Conservation (phyloP, 2,888 invertebrate species). For the Cephonodes hylas region DNA sequence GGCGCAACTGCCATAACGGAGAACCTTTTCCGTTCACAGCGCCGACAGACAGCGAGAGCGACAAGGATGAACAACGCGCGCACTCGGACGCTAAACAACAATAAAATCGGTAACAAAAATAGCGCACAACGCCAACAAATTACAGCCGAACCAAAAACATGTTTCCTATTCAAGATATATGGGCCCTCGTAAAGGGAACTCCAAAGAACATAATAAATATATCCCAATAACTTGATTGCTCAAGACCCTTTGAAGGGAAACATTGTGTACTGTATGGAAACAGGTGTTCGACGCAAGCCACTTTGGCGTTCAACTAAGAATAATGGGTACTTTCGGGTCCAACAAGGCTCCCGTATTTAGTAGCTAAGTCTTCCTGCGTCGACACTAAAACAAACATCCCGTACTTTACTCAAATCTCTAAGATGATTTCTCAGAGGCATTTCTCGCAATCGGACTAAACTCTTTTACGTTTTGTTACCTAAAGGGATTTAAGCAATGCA, state of each 20-base stretch:
- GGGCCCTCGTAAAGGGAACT: slow-evolving; percentile 31
- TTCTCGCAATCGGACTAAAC: slow-evolving; percentile 6
- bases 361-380: neutral
- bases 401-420: neutral
- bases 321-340: neutral
- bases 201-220: slow-evolving; percentile 46
- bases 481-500: slow-evolving; percentile 23
- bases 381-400: neutral
- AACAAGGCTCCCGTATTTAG: neutral
- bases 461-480: slow-evolving; percentile 16
- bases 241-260: slow-evolving; percentile 40
- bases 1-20: slow-evolving; percentile 46
- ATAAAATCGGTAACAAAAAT: slow-evolving; percentile 53
- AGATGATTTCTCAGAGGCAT: slow-evolving; percentile 13
- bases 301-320: slow-evolving; percentile 8
- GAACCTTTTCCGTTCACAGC: slow-evolving; percentile 42
- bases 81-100: slow-evolving; percentile 50
- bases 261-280: slow-evolving; percentile 31
- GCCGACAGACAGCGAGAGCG: slow-evolving; percentile 16
- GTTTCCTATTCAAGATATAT: slow-evolving; percentile 44
- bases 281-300: slow-evolving; percentile 23
- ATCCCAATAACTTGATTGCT: slow-evolving; percentile 52
- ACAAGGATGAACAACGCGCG: slow-evolving; percentile 35
- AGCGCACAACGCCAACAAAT: slow-evolving; percentile 45
- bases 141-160: slow-evolving; percentile 42